phyloP scores from a whole-genome alignment of 1,140 invertebrate genomes.

The Arctopsyche grandis region DNA sequence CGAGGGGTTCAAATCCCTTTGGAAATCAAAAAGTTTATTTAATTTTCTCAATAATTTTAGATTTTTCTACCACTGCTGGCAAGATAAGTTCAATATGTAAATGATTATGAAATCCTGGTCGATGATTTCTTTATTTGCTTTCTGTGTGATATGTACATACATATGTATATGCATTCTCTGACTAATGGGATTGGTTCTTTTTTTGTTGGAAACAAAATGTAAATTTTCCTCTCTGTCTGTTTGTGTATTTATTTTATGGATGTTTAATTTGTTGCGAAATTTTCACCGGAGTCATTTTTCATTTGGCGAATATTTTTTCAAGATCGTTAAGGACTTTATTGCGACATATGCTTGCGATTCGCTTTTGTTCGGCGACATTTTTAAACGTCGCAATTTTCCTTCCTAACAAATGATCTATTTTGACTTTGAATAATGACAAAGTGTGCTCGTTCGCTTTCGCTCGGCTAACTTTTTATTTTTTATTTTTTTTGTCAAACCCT shows the following conservation, averaged over 20 bases:
- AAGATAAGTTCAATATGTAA: no score
- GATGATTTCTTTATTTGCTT: no score
- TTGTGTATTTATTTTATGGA: no score
- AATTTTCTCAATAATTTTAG: no score
- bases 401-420: constrained; percentile 25
- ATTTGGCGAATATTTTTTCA: neutral
- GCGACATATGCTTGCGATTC: constrained; percentile 19
- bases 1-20: no score
- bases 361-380: constrained; percentile 5
- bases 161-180: neutral
- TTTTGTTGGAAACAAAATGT: no score
- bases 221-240: no score
- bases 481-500: neutral
- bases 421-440: constrained; percentile 29
- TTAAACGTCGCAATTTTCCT: constrained; percentile 3
- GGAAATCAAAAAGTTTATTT: no score
- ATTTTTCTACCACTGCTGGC: no score
- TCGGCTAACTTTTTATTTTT: constrained; percentile 4
- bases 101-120: no score
- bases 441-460: neutral
- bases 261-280: neutral
- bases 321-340: constrained; percentile 22
- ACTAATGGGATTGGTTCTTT: no score
- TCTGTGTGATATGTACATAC: neutral
- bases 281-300: neutral